Evolutionary conservation across 1,140 invertebrate species (phyloP).

Genomic region (Anthonomus grandis): DNA sequence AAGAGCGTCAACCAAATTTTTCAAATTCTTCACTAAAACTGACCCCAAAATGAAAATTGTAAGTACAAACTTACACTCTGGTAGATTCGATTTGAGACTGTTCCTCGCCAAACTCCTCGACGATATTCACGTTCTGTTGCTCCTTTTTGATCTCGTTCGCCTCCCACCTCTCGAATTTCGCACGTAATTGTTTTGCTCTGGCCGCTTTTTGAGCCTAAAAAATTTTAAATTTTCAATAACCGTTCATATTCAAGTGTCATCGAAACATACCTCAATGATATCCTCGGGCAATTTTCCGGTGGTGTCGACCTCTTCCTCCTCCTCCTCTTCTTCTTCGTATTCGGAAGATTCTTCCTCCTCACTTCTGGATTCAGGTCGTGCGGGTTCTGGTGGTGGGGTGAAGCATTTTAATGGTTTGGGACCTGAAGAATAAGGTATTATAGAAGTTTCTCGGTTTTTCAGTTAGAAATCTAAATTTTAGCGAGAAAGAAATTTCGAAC

Average conservation of each 20-base stretch:
- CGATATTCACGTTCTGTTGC: constrained; percentile 45
- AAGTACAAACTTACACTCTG: constrained; percentile 51
- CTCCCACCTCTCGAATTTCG: constrained; percentile 91
- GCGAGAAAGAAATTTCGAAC: no score
- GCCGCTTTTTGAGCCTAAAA: constrained; percentile 72
- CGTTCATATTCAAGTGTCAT: not conserved
- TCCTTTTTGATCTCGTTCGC: constrained; percentile 62
- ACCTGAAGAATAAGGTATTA: no score
- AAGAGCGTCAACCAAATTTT: no score
- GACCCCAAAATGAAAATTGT: no score
- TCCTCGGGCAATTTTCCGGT: constrained; percentile 36
- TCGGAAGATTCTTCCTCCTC: constrained; percentile 50
- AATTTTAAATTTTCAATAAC: not conserved
- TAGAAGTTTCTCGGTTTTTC: no score
- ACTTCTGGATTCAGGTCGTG: constrained; percentile 54
- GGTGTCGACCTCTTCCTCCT: constrained; percentile 55
- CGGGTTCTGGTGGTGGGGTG: constrained; percentile 75
- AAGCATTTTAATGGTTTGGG: constrained; percentile 84
- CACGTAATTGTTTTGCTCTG: constrained; percentile 80
- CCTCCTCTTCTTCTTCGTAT: constrained; percentile 59
- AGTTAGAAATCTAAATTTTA: no score
- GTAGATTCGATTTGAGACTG: constrained; percentile 68
- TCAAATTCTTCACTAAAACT: no score
- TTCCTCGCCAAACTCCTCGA: constrained; percentile 56
- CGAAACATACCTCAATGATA: constrained; percentile 30